These are phyloP conservation scores for Diuraphis noxia DNA, from an alignment of 1,140 invertebrate species.

Conservation along the genomic window DNA sequence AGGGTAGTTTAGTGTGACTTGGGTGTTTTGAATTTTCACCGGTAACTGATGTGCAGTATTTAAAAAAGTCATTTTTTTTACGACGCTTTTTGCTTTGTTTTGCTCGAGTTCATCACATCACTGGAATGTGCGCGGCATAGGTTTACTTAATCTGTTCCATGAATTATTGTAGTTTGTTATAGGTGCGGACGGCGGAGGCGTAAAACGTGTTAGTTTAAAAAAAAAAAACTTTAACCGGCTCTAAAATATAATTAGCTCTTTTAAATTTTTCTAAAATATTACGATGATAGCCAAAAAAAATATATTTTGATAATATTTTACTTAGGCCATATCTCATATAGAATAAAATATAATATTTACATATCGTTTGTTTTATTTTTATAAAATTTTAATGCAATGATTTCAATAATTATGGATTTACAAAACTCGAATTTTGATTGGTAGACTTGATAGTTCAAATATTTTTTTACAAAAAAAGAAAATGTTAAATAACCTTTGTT, in stretches of 20 bases:
- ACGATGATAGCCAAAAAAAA: background rate
- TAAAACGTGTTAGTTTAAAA: background rate
- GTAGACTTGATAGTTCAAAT: background rate
- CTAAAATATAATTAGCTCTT: background rate
- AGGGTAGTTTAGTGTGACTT: background rate
- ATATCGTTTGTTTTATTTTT: background rate
- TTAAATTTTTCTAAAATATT: background rate
- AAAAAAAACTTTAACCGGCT: background rate
- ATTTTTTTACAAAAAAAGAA: background rate
- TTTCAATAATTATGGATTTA: background rate
- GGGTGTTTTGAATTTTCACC: background rate
- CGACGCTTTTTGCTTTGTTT: background rate
- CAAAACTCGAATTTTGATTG: background rate
- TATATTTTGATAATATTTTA: background rate
- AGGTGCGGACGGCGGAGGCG: background rate
- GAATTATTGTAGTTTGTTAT: conserved; percentile 10
- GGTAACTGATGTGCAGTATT: background rate
- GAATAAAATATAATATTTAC: too few relatives aligned
- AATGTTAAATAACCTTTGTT: background rate
- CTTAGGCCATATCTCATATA: too few relatives aligned
- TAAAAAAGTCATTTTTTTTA: background rate
- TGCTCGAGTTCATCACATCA: background rate
- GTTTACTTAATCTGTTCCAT: background rate
- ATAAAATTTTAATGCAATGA: background rate
- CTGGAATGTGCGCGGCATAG: background rate